phyloP scores from a whole-genome alignment of 2,888 invertebrate genomes.

The Agrochola lychnidis region DNA sequence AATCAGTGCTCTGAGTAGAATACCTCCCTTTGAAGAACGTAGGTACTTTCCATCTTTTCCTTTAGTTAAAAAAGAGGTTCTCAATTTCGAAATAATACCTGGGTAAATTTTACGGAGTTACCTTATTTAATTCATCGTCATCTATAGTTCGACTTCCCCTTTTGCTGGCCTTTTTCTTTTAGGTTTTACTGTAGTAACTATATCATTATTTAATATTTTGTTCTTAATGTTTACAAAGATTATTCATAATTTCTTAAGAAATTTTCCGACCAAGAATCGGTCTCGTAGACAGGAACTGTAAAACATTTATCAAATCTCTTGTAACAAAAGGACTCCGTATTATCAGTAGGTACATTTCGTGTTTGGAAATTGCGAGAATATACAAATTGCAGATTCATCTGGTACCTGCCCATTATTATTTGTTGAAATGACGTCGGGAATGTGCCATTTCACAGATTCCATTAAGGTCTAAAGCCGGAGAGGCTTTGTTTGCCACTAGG shows the following conservation, averaged over 20 bases:
- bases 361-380: conserved; percentile 22
- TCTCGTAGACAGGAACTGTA: not conserved
- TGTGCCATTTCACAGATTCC: conserved; percentile 72
- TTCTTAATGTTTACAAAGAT: not conserved
- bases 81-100: not conserved
- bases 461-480: conserved; percentile 64
- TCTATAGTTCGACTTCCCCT: not conserved
- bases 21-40: conserved; percentile 14
- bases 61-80: conserved; percentile 5
- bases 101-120: not conserved
- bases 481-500: conserved; percentile 75
- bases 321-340: conserved; percentile 10
- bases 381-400: conserved; percentile 60
- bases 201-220: not conserved
- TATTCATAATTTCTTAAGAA: not conserved
- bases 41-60: conserved; percentile 7
- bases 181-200: not conserved
- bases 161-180: not conserved
- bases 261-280: not conserved
- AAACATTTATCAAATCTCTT: conserved; percentile 27
- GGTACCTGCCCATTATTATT: conserved; percentile 67
- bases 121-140: not conserved
- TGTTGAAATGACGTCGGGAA: conserved; percentile 61
- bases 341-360: conserved; percentile 20
- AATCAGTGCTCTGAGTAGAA: not conserved